Evolutionary conservation across 2,888 invertebrate genomes (phyloP).

Genomic region (Calliopum simillimum): DNA sequence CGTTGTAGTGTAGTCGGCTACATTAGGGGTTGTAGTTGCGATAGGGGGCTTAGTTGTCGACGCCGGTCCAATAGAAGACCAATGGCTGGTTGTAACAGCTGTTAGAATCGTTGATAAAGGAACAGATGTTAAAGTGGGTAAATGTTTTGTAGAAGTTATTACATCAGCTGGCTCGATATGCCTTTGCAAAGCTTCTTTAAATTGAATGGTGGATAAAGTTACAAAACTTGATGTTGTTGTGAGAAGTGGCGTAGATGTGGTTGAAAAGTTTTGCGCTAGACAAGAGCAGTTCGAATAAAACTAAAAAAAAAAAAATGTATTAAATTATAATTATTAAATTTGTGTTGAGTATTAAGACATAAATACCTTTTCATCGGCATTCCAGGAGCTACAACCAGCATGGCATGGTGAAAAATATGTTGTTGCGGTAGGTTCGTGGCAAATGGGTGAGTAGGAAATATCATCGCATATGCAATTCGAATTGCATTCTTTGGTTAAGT

Average conservation of each 20-base stretch:
- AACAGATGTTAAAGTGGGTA: constrained; percentile 5
- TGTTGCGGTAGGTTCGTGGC: constrained; percentile 70
- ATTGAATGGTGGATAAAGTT: too few relatives aligned
- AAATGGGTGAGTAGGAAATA: constrained; percentile 75
- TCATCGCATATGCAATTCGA: constrained; percentile 71
- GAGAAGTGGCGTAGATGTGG: constrained; percentile 14
- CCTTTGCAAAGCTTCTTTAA: too few relatives aligned
- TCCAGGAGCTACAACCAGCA: constrained; percentile 73
- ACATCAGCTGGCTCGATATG: too few relatives aligned
- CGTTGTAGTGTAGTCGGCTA: constrained; percentile 9
- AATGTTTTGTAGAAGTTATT: neutral
- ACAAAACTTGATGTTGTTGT: neutral
- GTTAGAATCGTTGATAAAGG: constrained; percentile 5
- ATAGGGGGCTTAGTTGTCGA: constrained; percentile 15
- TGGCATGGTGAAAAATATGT: constrained; percentile 81
- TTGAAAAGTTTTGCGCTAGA: constrained; percentile 12
- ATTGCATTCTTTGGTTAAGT: constrained; percentile 71
- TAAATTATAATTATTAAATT: neutral
- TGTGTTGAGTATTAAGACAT: neutral
- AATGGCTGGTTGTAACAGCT: constrained; percentile 31
- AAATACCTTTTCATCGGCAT: constrained; percentile 53
- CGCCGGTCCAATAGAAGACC: neutral
- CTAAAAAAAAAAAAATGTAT: constrained; percentile 51
- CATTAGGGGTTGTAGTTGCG: constrained; percentile 3
- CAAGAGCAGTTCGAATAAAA: constrained; percentile 58